Base-by-base conservation (phyloP, 2,888 invertebrate genomes). In the Aphodius sticticus region DNA sequence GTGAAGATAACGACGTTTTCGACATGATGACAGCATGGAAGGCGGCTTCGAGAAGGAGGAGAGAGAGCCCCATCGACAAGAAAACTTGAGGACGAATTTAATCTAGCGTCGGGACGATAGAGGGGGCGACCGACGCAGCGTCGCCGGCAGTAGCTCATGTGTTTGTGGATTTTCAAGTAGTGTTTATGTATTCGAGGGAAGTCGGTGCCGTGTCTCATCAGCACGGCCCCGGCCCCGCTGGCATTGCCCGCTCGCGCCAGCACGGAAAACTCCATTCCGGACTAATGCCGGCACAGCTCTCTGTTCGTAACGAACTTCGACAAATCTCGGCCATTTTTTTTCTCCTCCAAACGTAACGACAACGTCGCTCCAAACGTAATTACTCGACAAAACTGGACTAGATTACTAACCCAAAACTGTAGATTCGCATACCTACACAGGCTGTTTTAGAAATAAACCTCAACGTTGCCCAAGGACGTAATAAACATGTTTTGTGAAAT, bases 81-180 rank as follows among this genome's bases (percentile, higher is more conserved):
- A 87, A 87, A 87, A 88, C 86, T 86, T 86, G 84, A 86, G 88
- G 87, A 87, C 85, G 88, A 88, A 88, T 88, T 88, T 88, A 88
- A 88, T 88, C 88, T 87, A 85, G 86, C 85, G 85, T 16, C 14
- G 72, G 72, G 16, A 14, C 26, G 70, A 7, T 16, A 26, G 35
- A 26, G 35, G 7, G 35, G 16, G 14, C 72, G 14, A 16, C 16
- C 72, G 72, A 16, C 16, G 35, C 72, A 7, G 36, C 72, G 26
- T 5, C 72, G 26, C 26, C 72, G 16, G 26, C 72, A 26, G 16
- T 72, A 26, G 82, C 84, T 85, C 84, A 84, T 84, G 87, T 88
- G 88, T 89, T 88, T 87, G 88, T 87, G 88, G 89, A 88, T 89
- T 89, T 87, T 87, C 88, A 88, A 89, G 88, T 88, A 88, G 88